Conservation (phyloP, 2,888 invertebrate genomes). For the Mythimna ferrago region DNA sequence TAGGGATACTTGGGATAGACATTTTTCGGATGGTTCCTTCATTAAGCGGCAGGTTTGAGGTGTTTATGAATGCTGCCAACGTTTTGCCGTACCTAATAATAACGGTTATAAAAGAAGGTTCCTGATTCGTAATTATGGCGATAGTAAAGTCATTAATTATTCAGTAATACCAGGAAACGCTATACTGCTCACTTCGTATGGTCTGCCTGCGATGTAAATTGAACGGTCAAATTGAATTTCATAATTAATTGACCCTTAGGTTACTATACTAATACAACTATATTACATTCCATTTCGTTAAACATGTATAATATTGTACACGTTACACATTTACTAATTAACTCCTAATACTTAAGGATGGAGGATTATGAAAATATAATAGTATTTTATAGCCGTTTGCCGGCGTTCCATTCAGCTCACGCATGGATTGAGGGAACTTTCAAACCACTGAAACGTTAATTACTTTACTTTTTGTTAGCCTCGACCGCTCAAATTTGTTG, state of each 20-base stretch:
- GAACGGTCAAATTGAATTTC: slow-evolving; percentile 62
- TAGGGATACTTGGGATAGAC: slow-evolving; percentile 66
- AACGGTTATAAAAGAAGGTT: slow-evolving; percentile 18
- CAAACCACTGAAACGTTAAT: slow-evolving; percentile 75
- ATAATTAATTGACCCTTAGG: slow-evolving; percentile 56
- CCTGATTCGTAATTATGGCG: neutral
- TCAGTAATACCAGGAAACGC: slow-evolving; percentile 8
- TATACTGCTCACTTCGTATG: slow-evolving; percentile 10
- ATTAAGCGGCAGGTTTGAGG: slow-evolving; percentile 61
- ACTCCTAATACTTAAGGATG: slow-evolving; percentile 21
- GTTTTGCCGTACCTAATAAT: slow-evolving; percentile 40
- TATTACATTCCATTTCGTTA: slow-evolving; percentile 21
- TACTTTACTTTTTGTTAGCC: slow-evolving; percentile 79
- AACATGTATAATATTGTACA: neutral
- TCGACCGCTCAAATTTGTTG: slow-evolving; percentile 67
- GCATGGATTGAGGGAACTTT: slow-evolving; percentile 73
- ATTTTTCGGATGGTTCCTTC: slow-evolving; percentile 64
- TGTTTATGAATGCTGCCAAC: slow-evolving; percentile 56
- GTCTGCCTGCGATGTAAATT: slow-evolving; percentile 30
- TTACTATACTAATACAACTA: slow-evolving; percentile 10
- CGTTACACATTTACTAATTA: slow-evolving; percentile 9
- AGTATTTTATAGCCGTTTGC: slow-evolving; percentile 51
- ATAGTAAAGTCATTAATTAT: slow-evolving; percentile 1
- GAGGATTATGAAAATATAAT: slow-evolving; percentile 44
- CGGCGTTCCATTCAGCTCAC: slow-evolving; percentile 67